Conservation (phyloP, 2,888 invertebrate species). For the Sinotaia quadrata region DNA sequence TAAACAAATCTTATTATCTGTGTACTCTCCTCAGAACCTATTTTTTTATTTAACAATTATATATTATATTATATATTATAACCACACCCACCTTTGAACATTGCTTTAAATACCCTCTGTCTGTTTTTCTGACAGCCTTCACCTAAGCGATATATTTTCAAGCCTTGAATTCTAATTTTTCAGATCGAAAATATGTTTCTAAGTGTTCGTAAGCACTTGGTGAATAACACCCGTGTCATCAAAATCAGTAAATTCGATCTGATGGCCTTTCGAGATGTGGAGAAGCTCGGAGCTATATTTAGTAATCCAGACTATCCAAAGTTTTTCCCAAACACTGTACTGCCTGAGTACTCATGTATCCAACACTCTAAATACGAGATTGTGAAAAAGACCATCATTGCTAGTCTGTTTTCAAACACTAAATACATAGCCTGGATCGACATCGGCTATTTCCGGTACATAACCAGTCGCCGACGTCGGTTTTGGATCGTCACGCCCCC, state of each 20-base stretch:
- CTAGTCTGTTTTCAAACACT: conserved; percentile 35
- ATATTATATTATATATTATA: too few relatives aligned
- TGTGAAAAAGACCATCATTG: conserved; percentile 35
- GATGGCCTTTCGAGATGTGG: conserved; percentile 43
- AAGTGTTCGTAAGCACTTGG: conserved; percentile 27
- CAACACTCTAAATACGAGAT: conserved; percentile 52
- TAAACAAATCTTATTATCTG: too few relatives aligned
- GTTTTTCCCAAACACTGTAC: conserved; percentile 50
- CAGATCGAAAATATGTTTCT: conserved; percentile 36
- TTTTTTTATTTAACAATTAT: too few relatives aligned
- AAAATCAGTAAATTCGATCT: conserved; percentile 36
- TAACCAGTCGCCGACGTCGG: conserved; percentile 18
- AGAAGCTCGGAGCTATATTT: conserved; percentile 39
- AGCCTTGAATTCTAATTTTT: too few relatives aligned
- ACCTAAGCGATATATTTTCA: too few relatives aligned
- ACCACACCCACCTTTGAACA: too few relatives aligned
- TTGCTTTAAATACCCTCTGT: too few relatives aligned
- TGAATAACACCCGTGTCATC: conserved; percentile 38
- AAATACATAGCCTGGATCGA: conserved; percentile 53
- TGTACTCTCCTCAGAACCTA: too few relatives aligned
- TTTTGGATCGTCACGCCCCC: conserved; percentile 37
- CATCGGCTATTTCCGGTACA: conserved; percentile 49
- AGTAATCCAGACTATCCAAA: conserved; percentile 44
- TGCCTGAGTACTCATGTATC: conserved; percentile 49
- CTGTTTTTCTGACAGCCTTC: too few relatives aligned